Evolutionary conservation across 2,888 invertebrate species (phyloP).

Genomic region (Dilophus febrilis): DNA sequence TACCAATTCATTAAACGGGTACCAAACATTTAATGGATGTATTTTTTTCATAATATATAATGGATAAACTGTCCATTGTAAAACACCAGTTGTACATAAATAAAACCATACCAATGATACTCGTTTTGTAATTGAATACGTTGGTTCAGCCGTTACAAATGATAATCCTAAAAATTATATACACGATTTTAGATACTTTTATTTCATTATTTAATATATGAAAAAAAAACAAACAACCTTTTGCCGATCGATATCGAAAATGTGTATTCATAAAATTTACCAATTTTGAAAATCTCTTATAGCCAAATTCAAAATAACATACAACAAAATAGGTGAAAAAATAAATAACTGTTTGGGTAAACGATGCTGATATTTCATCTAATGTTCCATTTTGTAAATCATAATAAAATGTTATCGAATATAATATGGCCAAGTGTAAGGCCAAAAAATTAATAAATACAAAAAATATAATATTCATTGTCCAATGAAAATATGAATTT

Average conservation of each 20-base stretch:
- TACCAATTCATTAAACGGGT: conserved; percentile 23
- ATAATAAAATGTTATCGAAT: no score
- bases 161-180: conserved; percentile 15
- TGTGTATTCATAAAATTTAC: not conserved
- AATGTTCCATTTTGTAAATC: no score
- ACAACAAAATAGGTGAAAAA: no score
- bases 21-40: conserved; percentile 22
- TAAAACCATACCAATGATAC: conserved; percentile 16
- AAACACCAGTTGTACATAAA: conserved; percentile 16
- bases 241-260: conserved; percentile 1
- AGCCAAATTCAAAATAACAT: not conserved
- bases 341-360: no score
- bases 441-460: no score
- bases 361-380: no score
- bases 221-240: not conserved
- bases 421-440: no score
- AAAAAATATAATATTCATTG: no score
- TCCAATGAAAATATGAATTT: no score
- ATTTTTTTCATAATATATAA: conserved; percentile 16
- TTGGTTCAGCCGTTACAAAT: conserved; percentile 17
- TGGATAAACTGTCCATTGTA: conserved; percentile 19
- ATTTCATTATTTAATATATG: no score
- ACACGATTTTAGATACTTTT: no score
- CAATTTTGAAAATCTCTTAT: not conserved
- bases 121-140: conserved; percentile 12